Evolutionary conservation across 2,888 invertebrate genomes (phyloP).

Genomic region (Ornithoptera alexandrae): DNA sequence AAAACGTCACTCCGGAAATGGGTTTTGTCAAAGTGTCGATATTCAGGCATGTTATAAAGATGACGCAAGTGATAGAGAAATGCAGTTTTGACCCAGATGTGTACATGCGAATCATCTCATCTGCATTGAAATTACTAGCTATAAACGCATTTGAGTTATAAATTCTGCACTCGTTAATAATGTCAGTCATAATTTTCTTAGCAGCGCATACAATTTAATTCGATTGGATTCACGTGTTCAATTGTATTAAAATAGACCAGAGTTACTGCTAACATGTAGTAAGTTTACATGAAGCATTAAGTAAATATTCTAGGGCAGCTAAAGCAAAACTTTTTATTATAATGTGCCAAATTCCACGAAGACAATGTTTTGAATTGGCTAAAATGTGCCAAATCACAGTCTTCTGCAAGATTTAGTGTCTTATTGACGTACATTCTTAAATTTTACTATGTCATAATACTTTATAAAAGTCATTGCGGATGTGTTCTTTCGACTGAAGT

Average conservation of each 20-base stretch:
- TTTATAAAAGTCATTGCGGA: too few relatives aligned
- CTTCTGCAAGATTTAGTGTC: not conserved
- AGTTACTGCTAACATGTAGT: not conserved
- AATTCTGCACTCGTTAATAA: slow-evolving; percentile 21
- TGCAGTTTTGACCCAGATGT: slow-evolving; percentile 25
- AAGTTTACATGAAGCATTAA: slow-evolving; percentile 1
- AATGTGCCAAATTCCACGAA: slow-evolving; percentile 12
- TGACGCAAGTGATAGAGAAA: slow-evolving; percentile 12
- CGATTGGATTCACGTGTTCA: slow-evolving; percentile 11
- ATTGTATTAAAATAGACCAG: slow-evolving; percentile 14
- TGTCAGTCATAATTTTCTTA: slow-evolving; percentile 10
- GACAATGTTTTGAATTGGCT: slow-evolving; percentile 3
- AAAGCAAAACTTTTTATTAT: slow-evolving; percentile 8
- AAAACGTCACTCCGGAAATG: slow-evolving; percentile 23
- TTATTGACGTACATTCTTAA: not conserved
- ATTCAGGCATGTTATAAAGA: slow-evolving; percentile 11
- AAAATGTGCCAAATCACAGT: slow-evolving; percentile 9
- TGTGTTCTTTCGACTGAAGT: not conserved
- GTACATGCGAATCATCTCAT: slow-evolving; percentile 18
- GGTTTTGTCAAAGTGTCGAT: slow-evolving; percentile 15
- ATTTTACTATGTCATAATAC: not conserved
- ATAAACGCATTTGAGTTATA: slow-evolving; percentile 18
- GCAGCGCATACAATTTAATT: slow-evolving; percentile 11
- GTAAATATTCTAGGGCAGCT: slow-evolving; percentile 2
- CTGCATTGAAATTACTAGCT: slow-evolving; percentile 8